Evolutionary conservation across 1,140 invertebrate genomes (phyloP).

Genomic region (Diplogasteroides magnus): DNA sequence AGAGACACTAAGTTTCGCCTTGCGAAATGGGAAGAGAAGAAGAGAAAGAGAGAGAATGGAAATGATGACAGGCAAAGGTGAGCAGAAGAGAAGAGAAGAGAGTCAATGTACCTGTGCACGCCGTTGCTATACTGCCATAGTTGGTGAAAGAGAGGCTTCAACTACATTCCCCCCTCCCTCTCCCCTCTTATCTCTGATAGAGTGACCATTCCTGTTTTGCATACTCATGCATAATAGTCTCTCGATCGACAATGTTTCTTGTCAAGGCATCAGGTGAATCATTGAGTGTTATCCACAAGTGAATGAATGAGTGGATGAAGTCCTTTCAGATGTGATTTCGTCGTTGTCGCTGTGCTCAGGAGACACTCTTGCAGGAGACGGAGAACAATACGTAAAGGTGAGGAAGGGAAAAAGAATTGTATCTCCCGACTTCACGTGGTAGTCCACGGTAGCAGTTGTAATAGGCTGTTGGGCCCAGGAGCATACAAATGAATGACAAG

Average conservation of each 20-base stretch:
- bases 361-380: background rate
- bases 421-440: too few relatives aligned
- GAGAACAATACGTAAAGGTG: background rate
- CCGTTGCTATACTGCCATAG: too few relatives aligned
- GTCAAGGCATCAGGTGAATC: background rate
- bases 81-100: background rate
- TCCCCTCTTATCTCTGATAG: background rate
- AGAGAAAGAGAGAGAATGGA: too few relatives aligned
- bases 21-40: too few relatives aligned
- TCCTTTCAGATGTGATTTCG: slow-evolving; percentile 36
- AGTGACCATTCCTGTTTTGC: background rate
- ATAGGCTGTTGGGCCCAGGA: too few relatives aligned
- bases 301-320: background rate
- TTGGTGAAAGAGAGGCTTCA: too few relatives aligned
- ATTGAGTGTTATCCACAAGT: background rate
- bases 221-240: slow-evolving; percentile 9
- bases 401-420: background rate
- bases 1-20: too few relatives aligned
- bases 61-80: too few relatives aligned
- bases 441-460: too few relatives aligned
- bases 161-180: background rate
- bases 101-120: background rate
- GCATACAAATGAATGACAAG: too few relatives aligned
- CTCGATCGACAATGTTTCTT: background rate
- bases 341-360: slow-evolving; percentile 18